These are phyloP conservation scores for Battus philenor DNA, from an alignment of 1,140 invertebrate species.

Conservation along the genomic window DNA sequence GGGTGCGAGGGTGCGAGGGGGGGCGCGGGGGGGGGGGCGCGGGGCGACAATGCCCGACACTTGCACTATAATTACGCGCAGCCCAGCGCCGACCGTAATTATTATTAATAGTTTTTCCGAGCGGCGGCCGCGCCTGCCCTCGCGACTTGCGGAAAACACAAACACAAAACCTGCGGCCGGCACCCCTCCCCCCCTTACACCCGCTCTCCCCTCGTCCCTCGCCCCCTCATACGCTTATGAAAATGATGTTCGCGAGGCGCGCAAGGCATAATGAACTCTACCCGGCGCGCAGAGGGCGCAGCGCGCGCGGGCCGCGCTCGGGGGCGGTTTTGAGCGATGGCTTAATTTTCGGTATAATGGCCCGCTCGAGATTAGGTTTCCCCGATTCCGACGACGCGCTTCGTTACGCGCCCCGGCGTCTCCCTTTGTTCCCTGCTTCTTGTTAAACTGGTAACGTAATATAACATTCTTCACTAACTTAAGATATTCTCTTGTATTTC, in stretches of 20 bases:
- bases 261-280: slow-evolving; percentile 60
- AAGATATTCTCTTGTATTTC: too few species aligned
- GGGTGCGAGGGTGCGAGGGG: background rate
- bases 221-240: slow-evolving; percentile 54
- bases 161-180: too few species aligned
- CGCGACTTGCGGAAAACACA: slow-evolving; percentile 53
- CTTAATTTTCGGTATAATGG: slow-evolving; percentile 64
- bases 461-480: too few species aligned
- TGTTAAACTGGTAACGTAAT: too few species aligned
- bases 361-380: slow-evolving; percentile 66
- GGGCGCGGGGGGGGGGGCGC: background rate
- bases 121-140: slow-evolving; percentile 45
- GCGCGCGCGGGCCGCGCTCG: background rate
- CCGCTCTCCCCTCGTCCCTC: slow-evolving; percentile 21
- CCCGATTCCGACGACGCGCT: slow-evolving; percentile 40
- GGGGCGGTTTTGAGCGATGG: slow-evolving; percentile 45
- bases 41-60: slow-evolving; percentile 4
- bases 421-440: too few species aligned
- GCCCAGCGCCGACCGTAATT: slow-evolving; percentile 47
- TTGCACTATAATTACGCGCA: slow-evolving; percentile 36
- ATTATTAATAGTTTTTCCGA: slow-evolving; percentile 67
- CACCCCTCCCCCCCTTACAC: slow-evolving; percentile 16
- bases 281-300: slow-evolving; percentile 26
- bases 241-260: slow-evolving; percentile 60
- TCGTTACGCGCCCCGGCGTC: background rate